Conservation (phyloP, 2,888 invertebrate species). For the Gastracanthus pulcherrimus region DNA sequence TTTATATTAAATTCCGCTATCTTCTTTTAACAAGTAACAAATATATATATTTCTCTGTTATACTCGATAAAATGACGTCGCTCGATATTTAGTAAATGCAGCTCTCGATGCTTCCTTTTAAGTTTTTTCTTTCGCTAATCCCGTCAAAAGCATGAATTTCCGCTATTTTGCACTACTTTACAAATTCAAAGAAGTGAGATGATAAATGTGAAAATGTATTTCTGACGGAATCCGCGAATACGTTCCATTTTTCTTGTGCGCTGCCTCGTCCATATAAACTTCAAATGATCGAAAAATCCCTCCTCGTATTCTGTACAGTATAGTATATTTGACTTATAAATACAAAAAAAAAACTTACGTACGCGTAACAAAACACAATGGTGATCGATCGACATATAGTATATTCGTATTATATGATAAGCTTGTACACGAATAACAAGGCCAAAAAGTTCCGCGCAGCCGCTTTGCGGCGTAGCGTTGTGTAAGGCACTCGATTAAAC, state of each 20-base stretch:
- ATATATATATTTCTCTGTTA: slow-evolving; percentile 53
- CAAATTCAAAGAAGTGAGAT: not conserved
- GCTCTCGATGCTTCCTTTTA: slow-evolving; percentile 58
- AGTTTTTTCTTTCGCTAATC: slow-evolving; percentile 25
- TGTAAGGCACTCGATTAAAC: slow-evolving; percentile 37
- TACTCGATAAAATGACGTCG: slow-evolving; percentile 41
- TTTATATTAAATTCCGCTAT: slow-evolving; percentile 42
- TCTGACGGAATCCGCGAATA: not conserved
- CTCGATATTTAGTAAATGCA: slow-evolving; percentile 64
- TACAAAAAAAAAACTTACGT: slow-evolving; percentile 29
- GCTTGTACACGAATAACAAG: slow-evolving; percentile 20
- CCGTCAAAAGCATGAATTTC: not conserved
- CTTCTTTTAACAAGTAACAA: slow-evolving; percentile 64
- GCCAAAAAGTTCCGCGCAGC: not conserved
- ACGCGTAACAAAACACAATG: slow-evolving; percentile 41
- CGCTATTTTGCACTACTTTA: not conserved
- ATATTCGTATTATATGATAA: not conserved
- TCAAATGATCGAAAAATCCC: not conserved
- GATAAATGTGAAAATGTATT: not conserved
- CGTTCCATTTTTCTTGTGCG: not conserved
- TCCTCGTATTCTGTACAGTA: slow-evolving; percentile 37
- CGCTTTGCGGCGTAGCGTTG: not conserved
- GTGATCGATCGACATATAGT: slow-evolving; percentile 1
- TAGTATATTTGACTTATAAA: slow-evolving; percentile 22
- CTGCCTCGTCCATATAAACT: slow-evolving; percentile 4